phyloP scores from a whole-genome alignment of 2,888 invertebrate genomes.

The Habrosyne pyritoides region DNA sequence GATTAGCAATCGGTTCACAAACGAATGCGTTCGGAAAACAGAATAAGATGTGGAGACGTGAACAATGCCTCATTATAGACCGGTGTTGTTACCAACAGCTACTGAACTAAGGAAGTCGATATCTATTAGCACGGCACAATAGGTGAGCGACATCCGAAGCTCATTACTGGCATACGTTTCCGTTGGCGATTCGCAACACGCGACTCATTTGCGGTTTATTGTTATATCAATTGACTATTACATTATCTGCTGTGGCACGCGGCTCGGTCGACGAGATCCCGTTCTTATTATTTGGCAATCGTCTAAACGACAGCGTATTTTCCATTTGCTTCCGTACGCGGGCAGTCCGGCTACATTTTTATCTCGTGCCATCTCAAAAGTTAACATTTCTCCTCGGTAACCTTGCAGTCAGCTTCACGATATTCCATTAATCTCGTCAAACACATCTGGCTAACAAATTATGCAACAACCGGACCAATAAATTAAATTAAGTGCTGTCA shows the following conservation, averaged over 20 bases:
- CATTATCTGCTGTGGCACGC: conserved; percentile 15
- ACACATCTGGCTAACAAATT: conserved; percentile 12
- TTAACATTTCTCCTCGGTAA: background rate
- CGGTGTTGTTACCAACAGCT: conserved; percentile 65
- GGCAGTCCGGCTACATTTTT: background rate
- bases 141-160: conserved; percentile 83
- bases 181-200: conserved; percentile 77
- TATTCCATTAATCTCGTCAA: background rate
- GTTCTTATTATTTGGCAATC: background rate
- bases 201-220: conserved; percentile 63
- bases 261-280: background rate
- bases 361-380: background rate
- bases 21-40: conserved; percentile 58
- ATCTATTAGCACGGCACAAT: conserved; percentile 82
- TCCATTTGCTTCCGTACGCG: background rate
- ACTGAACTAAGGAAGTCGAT: conserved; percentile 79
- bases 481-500: conserved; percentile 14
- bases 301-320: background rate
- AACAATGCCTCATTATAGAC: conserved; percentile 78
- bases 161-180: conserved; percentile 80
- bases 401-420: background rate
- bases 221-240: conserved; percentile 50
- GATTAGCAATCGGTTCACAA: conserved; percentile 58
- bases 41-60: conserved; percentile 68
- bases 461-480: conserved; percentile 15